These are phyloP conservation scores for Polypedilum vanderplanki DNA, from an alignment of 1,140 invertebrate species.

Conservation along the genomic window DNA sequence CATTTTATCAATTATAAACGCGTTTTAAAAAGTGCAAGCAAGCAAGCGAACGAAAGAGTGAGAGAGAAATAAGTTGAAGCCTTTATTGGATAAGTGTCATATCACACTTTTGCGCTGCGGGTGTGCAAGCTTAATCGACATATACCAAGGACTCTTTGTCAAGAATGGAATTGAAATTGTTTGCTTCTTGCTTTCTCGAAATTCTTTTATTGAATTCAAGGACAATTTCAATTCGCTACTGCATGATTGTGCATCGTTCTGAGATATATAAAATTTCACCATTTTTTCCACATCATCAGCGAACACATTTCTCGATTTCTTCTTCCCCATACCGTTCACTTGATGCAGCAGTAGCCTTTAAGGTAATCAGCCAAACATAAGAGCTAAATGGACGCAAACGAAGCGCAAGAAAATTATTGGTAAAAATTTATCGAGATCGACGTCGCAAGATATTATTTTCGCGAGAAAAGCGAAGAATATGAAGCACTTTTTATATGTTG, in stretches of 20 bases:
- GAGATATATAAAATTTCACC: no score
- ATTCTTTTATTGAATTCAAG: no score
- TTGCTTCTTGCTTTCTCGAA: no score
- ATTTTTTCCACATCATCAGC: constrained; percentile 9
- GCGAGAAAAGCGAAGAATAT: background rate
- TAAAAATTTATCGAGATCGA: constrained; percentile 21
- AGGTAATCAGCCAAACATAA: background rate
- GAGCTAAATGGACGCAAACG: background rate
- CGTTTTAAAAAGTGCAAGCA: background rate
- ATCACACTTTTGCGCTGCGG: no score
- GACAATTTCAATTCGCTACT: no score
- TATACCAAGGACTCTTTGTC: no score
- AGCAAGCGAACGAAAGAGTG: background rate
- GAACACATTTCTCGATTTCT: background rate
- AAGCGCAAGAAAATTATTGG: background rate
- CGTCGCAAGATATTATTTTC: constrained; percentile 9
- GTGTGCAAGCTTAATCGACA: no score
- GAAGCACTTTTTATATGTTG: background rate
- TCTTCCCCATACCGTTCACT: background rate
- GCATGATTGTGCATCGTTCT: no score
- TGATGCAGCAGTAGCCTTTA: background rate
- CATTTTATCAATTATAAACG: no score
- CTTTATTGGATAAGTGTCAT: no score
- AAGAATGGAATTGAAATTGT: no score
- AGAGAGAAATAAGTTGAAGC: no score